phyloP scores from a whole-genome alignment of 2,888 invertebrate species.

The Allolobophora icterica region DNA sequence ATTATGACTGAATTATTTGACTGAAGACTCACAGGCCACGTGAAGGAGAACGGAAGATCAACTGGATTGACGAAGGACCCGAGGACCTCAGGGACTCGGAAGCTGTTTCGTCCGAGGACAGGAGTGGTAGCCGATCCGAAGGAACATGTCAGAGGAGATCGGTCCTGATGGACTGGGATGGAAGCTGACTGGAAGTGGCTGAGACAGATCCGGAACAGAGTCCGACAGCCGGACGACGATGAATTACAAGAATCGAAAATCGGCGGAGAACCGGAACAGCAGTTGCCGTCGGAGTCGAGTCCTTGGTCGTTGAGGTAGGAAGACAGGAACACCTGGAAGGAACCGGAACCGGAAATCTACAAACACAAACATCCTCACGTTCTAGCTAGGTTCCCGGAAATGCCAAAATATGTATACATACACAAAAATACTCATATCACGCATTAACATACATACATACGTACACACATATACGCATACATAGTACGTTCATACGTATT shows the following conservation, averaged over 20 bases:
- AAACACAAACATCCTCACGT: neutral
- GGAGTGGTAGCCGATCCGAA: slow-evolving; percentile 29
- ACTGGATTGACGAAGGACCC: slow-evolving; percentile 26
- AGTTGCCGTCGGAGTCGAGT: slow-evolving; percentile 86
- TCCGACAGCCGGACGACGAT: slow-evolving; percentile 66
- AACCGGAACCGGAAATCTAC: slow-evolving; percentile 69
- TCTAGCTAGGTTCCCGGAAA: neutral
- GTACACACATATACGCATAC: no score
- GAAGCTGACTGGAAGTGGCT: slow-evolving; percentile 27
- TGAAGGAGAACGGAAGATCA: slow-evolving; percentile 28
- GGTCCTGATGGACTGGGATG: neutral
- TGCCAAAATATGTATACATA: no score
- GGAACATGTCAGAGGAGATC: neutral
- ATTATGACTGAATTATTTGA: slow-evolving; percentile 20
- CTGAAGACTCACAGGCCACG: slow-evolving; percentile 28
- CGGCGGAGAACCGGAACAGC: slow-evolving; percentile 76
- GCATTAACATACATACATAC: no score
- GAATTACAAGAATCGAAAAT: slow-evolving; percentile 39
- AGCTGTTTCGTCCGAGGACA: neutral
- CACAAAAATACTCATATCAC: no score
- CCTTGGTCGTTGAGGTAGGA: slow-evolving; percentile 91
- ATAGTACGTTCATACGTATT: no score
- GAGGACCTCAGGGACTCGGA: neutral
- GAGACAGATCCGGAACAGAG: slow-evolving; percentile 69
- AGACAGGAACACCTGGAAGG: slow-evolving; percentile 90